Base-by-base conservation (phyloP, 1,140 invertebrate genomes). In the Sitophilus oryzae region DNA sequence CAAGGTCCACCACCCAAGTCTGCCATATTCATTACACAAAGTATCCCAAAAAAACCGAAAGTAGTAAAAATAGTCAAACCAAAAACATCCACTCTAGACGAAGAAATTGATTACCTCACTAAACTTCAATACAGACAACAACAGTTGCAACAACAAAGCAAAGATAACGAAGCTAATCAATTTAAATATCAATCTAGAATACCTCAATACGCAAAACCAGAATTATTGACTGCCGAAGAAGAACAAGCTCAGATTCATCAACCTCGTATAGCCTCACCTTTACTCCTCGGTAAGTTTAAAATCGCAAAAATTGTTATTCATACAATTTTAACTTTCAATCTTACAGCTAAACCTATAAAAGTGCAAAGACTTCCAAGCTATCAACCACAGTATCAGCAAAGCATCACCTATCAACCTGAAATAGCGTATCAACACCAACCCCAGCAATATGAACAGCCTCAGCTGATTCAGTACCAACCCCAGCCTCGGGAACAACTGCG, bases 181-280 rank as follows among this genome's bases (percentile, higher is more conserved):
- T 20, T 22, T 16, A 53, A 53, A 16, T 53, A 25, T 38, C 51
- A 53, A 45, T 40, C 51, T 19, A 54, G 25, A 54, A 19, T 43
- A 16, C 38, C 49, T 22, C 34, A 41, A 40, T 35, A 48, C 6
- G 14, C 25, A 8, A 50, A 21, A 21, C 35, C 16, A 2, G 37
- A 40, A 2, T 11, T 51, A 5, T 25, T 42, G 14, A 11, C 37
- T 37, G 25, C 21, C 40, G 49, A 42, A 16, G 49, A 37, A 21
- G 49, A 38, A 20, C 35, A 19, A 9, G 18, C 23, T 42, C 49
- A 51, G 10, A 16, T 42, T 9, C 23, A 49, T 19, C 34, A 51
- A 51, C 25, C 49, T 2, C 47, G 30, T 30, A 22, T 37, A 15
- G 20, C 18, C 20, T 22, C 19, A 4, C 10, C 11, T 19, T 3